Percentiles rank a stretch among this genome's conserved stretches.
These are phyloP conservation scores for Melanotaenia duboulayi DNA, from an alignment of 2,113 vertebrate genomes.

Conservation along the genomic window DNA sequence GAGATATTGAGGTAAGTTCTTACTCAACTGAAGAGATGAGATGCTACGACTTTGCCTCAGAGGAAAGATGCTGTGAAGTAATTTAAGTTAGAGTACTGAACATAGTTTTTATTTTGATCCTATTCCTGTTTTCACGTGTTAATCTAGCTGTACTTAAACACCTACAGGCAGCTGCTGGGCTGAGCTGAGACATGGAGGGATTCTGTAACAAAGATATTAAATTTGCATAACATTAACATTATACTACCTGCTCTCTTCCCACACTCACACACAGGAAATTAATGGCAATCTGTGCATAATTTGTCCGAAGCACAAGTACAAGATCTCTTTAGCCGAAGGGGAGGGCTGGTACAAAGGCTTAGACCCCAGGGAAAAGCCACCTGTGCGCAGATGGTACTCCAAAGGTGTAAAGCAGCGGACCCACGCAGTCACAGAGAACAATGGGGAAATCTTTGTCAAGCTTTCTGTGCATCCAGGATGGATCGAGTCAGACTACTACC, in stretches of 20 bases:
- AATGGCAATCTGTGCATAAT: conserved; percentile 88
- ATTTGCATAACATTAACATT: conserved; percentile 41
- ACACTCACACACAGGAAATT: conserved; percentile 82
- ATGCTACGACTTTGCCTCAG: neutral
- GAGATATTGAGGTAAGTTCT: conserved; percentile 92
- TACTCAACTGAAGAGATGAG: neutral
- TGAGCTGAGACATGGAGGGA: neutral
- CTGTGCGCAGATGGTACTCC: conserved; percentile 85
- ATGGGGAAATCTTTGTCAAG: conserved; percentile 87
- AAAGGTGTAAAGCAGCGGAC: conserved; percentile 93
- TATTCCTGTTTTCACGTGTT: neutral
- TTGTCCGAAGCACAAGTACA: conserved; percentile 95
- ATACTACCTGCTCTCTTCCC: conserved; percentile 24
- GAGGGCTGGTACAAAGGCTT: conserved; percentile 88
- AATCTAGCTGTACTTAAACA: conserved; percentile 2
- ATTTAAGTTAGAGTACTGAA: neutral
- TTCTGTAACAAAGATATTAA: conserved; percentile 29
- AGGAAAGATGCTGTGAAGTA: too few relatives aligned
- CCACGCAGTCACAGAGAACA: conserved; percentile 83
- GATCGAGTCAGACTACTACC: conserved; percentile 92
- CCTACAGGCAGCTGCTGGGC: neutral
- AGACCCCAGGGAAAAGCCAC: conserved; percentile 79
- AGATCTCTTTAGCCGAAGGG: conserved; percentile 89
- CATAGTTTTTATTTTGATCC: neutral
- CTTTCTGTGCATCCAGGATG: conserved; percentile 78